Conservation (phyloP, 1,140 invertebrate species). For the Teleogryllus occipitalis region DNA sequence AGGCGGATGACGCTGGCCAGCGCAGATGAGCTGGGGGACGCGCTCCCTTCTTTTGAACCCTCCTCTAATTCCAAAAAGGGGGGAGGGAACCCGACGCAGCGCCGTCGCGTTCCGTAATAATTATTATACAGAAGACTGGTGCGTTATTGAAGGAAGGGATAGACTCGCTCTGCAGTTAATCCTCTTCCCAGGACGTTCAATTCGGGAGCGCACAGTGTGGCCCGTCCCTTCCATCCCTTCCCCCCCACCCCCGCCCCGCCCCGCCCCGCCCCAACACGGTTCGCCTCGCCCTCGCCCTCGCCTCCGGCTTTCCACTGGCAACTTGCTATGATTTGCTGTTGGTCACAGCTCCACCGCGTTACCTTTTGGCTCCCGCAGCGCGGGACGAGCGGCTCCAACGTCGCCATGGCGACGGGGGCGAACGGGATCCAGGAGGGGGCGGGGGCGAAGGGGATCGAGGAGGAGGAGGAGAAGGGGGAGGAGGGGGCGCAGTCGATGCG, state of each 20-base stretch:
- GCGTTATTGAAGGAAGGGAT: conserved; percentile 1
- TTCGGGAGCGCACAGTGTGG: neutral
- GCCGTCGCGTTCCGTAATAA: neutral
- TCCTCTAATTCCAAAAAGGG: conserved; percentile 4
- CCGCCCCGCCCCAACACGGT: neutral
- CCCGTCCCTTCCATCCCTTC: too few species aligned
- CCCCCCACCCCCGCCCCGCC: too few species aligned
- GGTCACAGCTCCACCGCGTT: neutral
- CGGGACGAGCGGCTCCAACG: neutral
- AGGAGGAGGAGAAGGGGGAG: neutral
- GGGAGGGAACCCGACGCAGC: neutral
- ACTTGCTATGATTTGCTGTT: neutral
- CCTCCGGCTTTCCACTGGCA: neutral
- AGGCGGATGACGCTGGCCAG: neutral
- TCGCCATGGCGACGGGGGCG: neutral
- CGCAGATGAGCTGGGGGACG: neutral
- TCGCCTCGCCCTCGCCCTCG: neutral
- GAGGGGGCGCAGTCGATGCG: neutral
- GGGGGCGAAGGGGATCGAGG: neutral
- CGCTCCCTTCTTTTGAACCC: neutral
- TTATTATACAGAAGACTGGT: neutral
- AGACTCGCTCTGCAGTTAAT: neutral
- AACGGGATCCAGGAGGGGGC: too few species aligned
- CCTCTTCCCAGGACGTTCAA: neutral
- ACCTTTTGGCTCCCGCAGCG: neutral